Conservation (phyloP, 2,888 invertebrate species). For the Trichopoda pennipes region DNA sequence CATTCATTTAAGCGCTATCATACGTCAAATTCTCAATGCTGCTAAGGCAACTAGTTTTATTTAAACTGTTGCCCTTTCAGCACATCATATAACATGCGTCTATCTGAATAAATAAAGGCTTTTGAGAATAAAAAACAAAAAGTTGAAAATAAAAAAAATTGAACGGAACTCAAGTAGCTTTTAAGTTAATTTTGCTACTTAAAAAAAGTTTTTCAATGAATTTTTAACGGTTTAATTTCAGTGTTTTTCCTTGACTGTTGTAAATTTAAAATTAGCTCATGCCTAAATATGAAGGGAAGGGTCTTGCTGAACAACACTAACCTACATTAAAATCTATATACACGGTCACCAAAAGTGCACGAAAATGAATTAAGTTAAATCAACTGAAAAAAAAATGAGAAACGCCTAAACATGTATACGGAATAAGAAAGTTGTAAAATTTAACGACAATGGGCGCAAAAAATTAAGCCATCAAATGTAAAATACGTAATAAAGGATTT, state of each 20-base stretch:
- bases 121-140: conserved; percentile 1
- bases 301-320: conserved; percentile 47
- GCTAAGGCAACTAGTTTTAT: conserved; percentile 72
- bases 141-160: neutral
- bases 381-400: conserved; percentile 47
- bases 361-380: conserved; percentile 46
- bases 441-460: conserved; percentile 6
- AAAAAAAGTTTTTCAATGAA: conserved; percentile 28
- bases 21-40: conserved; percentile 63
- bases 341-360: conserved; percentile 43
- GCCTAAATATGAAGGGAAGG: conserved; percentile 14
- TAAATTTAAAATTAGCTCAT: conserved; percentile 20
- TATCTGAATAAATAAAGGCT: neutral
- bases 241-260: conserved; percentile 8
- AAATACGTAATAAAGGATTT: neutral
- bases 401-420: conserved; percentile 53
- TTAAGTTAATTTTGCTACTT: conserved; percentile 25
- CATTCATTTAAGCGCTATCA: conserved; percentile 56
- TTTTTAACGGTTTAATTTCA: conserved; percentile 22
- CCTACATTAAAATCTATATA: conserved; percentile 49
- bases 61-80: conserved; percentile 71
- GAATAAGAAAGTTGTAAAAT: conserved; percentile 11
- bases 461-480: conserved; percentile 7
- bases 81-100: conserved; percentile 59
- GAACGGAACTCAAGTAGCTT: conserved; percentile 17